phyloP scores from a whole-genome alignment of 1,140 invertebrate species.

The Lerema accius region DNA sequence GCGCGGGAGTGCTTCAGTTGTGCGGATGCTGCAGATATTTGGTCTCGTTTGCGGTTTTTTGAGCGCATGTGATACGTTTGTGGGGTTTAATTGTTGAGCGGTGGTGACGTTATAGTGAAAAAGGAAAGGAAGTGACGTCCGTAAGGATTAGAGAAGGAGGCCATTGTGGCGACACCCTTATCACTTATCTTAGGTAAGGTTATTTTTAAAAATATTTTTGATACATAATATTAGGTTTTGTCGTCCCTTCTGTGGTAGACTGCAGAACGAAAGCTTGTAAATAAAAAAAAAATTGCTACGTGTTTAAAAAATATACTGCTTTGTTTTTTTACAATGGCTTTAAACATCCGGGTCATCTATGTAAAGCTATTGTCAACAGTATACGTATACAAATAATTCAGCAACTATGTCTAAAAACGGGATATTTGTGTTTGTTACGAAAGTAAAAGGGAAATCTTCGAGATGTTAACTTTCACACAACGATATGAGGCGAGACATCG shows the following conservation, averaged over 20 bases:
- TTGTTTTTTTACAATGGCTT: too few species aligned
- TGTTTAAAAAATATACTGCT: too few species aligned
- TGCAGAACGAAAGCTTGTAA: too few species aligned
- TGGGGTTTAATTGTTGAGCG: neutral
- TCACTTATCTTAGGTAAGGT: neutral
- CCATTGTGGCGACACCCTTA: neutral
- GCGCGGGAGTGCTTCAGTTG: constrained; percentile 1
- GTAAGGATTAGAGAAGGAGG: neutral
- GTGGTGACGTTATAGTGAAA: too few species aligned
- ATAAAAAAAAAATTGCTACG: too few species aligned
- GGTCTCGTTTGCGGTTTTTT: neutral
- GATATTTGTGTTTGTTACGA: neutral
- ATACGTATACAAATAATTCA: too few species aligned
- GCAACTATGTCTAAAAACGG: too few species aligned
- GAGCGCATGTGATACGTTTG: neutral
- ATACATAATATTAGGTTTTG: too few species aligned
- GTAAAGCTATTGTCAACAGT: too few species aligned
- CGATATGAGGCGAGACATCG: neutral
- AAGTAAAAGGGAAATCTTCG: constrained; percentile 8
- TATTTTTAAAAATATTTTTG: too few species aligned
- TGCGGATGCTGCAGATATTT: constrained; percentile 3
- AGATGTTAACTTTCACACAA: constrained; percentile 10
- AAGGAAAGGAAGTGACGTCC: neutral
- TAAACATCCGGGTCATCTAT: too few species aligned
- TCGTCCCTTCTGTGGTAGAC: too few species aligned